A percentile compares a stretch with the other conserved stretches of the same genome.
Evolutionary conservation across 2,113 vertebrate species (phyloP).

Genomic region (Pao palembangensis): DNA sequence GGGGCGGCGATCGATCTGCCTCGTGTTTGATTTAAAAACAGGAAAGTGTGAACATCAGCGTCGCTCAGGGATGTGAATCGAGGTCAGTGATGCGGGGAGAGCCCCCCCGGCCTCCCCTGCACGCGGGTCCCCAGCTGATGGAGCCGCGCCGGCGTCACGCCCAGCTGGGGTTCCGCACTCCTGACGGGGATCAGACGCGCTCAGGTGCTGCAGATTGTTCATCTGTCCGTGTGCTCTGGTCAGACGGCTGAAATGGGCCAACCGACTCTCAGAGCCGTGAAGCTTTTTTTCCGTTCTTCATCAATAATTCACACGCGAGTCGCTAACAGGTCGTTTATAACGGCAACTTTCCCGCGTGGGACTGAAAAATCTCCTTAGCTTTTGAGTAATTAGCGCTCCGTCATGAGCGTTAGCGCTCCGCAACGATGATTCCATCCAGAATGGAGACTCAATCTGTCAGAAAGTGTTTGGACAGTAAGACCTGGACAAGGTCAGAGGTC

Average conservation of each 20-base stretch:
- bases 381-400: not conserved
- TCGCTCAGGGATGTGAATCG: conserved; percentile 35
- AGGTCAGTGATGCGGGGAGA: conserved; percentile 58
- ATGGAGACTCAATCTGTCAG: too few relatives aligned
- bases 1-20: too few relatives aligned
- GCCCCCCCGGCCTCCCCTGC: conserved; percentile 39
- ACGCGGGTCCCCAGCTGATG: conserved; percentile 43
- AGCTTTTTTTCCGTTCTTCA: not conserved
- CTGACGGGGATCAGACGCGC: not conserved
- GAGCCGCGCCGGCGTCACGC: conserved; percentile 22
- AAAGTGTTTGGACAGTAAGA: too few relatives aligned
- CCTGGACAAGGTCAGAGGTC: too few relatives aligned
- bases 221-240: not conserved
- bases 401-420: too few relatives aligned
- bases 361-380: conserved; percentile 2
- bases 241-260: not conserved
- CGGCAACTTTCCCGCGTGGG: not conserved
- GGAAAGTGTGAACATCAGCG: conserved; percentile 4
- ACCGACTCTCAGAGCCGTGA: not conserved
- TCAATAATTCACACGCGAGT: not conserved
- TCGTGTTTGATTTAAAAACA: conserved; percentile 5
- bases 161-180: conserved; percentile 30
- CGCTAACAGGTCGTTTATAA: not conserved
- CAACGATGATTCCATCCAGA: too few relatives aligned
- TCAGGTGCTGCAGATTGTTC: not conserved